Percentiles rank a stretch among this genome's conserved stretches.
These are phyloP conservation scores for Python bivittatus DNA, from an alignment of 2,113 vertebrate genomes.

Conservation along the genomic window DNA sequence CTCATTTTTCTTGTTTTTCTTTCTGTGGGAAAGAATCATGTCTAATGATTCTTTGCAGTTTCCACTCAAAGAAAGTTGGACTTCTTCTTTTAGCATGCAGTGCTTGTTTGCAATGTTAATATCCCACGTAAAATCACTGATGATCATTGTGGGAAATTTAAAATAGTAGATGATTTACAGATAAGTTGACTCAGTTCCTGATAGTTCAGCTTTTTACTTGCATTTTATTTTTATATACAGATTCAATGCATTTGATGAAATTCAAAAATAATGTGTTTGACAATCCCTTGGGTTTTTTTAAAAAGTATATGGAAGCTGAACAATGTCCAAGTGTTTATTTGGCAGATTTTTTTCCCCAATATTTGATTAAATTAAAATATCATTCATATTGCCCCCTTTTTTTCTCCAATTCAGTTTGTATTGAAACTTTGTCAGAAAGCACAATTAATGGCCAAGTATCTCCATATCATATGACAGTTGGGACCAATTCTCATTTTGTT, in stretches of 20 bases:
- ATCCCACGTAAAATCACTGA: neutral
- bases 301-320: neutral
- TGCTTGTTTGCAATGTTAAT: neutral
- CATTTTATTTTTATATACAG: neutral
- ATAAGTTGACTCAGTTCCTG: neutral
- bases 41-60: too few relatives aligned
- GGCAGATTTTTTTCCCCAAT: neutral
- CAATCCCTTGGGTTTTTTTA: neutral
- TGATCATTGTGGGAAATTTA: neutral
- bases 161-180: neutral
- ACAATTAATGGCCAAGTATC: neutral
- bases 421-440: neutral
- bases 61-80: neutral
- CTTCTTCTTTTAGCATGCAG: neutral
- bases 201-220: neutral
- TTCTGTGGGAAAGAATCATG: too few relatives aligned
- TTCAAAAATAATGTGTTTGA: neutral
- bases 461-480: neutral
- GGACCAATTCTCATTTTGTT: neutral
- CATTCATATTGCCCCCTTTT: neutral
- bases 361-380: neutral
- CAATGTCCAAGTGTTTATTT: neutral
- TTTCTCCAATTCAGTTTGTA: neutral
- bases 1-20: too few relatives aligned
- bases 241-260: neutral